Evolutionary conservation across 2,113 vertebrate species (phyloP).

Genomic region (Austrofundulus limnaeus): DNA sequence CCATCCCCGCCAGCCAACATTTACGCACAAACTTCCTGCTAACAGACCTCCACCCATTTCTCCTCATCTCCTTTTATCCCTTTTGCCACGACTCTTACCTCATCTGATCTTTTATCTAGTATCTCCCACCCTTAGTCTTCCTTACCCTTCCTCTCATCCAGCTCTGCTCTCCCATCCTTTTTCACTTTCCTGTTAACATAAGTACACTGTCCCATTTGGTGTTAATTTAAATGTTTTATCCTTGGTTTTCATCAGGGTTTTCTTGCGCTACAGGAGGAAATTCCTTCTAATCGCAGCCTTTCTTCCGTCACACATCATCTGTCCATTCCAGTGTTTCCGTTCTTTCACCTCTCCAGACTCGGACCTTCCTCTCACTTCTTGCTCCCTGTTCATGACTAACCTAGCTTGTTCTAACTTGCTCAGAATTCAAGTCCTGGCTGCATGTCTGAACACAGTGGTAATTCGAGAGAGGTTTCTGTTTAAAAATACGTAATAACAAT

Average conservation of each 20-base stretch:
- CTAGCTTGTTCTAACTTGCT: conserved; percentile 30
- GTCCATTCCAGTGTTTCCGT: conserved; percentile 31
- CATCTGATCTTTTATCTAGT: background rate
- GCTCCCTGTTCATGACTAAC: background rate
- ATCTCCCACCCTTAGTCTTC: background rate
- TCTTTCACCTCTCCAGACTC: conserved; percentile 10
- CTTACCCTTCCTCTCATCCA: background rate
- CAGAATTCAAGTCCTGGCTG: conserved; percentile 1
- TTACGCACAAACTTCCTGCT: conserved; percentile 65
- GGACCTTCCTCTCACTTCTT: conserved; percentile 4
- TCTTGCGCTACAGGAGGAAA: background rate
- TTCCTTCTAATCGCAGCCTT: conserved; percentile 6
- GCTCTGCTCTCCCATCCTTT: background rate
- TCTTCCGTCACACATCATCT: conserved; percentile 18
- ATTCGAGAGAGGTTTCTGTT: background rate
- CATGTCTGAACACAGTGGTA: background rate
- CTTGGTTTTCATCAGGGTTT: background rate
- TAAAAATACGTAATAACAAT: background rate
- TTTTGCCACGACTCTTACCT: background rate
- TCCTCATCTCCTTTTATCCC: conserved; percentile 12
- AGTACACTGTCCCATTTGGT: background rate
- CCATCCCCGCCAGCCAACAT: conserved; percentile 64
- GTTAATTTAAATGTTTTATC: background rate
- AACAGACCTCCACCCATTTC: conserved; percentile 55
- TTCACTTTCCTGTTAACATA: background rate